Evolutionary conservation across 2,113 vertebrate genomes (phyloP).

Genomic region (Callospermophilus lateralis): DNA sequence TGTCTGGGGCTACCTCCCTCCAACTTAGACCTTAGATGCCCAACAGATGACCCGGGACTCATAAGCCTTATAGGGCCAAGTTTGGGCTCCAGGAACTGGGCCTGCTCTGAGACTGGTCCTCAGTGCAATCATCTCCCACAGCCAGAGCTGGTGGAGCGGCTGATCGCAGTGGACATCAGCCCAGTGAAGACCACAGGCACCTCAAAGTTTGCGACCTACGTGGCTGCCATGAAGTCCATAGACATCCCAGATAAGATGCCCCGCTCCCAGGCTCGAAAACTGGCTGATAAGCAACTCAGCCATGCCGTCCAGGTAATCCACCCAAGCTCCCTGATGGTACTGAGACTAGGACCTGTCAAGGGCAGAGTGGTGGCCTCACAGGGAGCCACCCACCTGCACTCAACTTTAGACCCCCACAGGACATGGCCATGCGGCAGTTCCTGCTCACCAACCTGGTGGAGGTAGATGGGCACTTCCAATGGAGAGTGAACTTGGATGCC

Average conservation of each 20-base stretch:
- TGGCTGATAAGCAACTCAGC: slow-evolving; percentile 93
- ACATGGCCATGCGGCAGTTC: slow-evolving; percentile 88
- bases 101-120: background rate
- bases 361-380: background rate
- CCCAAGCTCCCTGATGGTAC: fast-evolving
- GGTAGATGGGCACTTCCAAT: slow-evolving; percentile 89
- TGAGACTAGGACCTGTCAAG: background rate
- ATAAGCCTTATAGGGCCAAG: background rate
- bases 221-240: slow-evolving; percentile 93
- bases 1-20: background rate
- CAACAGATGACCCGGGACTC: background rate
- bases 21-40: background rate
- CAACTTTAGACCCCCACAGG: background rate
- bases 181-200: slow-evolving; percentile 82
- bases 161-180: slow-evolving; percentile 95
- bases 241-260: slow-evolving; percentile 90
- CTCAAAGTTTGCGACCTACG: slow-evolving; percentile 89
- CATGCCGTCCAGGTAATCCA: slow-evolving; percentile 88
- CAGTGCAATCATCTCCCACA: slow-evolving; percentile 78
- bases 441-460: slow-evolving; percentile 96
- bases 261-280: slow-evolving; percentile 92
- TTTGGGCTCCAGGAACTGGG: background rate
- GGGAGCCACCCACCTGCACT: background rate
- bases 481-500: slow-evolving; percentile 96
- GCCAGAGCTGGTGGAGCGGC: slow-evolving; percentile 94